Conservation (phyloP, 2,888 invertebrate genomes). For the Zelleria hepariella region DNA sequence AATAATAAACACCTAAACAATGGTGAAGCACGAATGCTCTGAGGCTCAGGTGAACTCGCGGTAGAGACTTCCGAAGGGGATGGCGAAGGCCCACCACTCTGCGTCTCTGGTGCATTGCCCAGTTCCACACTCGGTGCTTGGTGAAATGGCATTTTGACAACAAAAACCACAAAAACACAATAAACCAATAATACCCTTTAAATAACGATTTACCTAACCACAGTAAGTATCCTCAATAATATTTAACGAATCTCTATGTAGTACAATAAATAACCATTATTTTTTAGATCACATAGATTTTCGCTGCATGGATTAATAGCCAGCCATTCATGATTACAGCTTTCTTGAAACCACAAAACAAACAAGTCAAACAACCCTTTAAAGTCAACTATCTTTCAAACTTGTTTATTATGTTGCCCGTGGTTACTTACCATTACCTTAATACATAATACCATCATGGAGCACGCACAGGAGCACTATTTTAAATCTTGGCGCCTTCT, state of each 20-base stretch:
- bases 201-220: background rate
- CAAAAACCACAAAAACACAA: background rate
- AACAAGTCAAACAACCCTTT: background rate
- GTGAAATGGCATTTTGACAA: conserved; percentile 35
- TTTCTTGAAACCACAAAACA: background rate
- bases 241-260: background rate
- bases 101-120: conserved; percentile 47
- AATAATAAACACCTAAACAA: conserved; percentile 43
- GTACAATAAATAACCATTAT: background rate
- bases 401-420: background rate
- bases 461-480: too few relatives aligned
- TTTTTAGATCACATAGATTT: background rate
- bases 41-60: conserved; percentile 57
- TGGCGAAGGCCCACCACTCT: conserved; percentile 41
- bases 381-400: background rate
- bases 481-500: too few relatives aligned
- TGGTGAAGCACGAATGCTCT: conserved; percentile 42
- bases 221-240: background rate
- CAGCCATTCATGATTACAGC: background rate
- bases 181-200: background rate
- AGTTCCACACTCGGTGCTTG: conserved; percentile 57
- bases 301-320: background rate
- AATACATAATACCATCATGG: too few relatives aligned
- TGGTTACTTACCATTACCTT: background rate
- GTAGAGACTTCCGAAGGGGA: conserved; percentile 61